Percentiles rank a stretch among this genome's conserved stretches.
Evolutionary conservation across 2,113 vertebrate species (phyloP).

Genomic region (Oplegnathus fasciatus): DNA sequence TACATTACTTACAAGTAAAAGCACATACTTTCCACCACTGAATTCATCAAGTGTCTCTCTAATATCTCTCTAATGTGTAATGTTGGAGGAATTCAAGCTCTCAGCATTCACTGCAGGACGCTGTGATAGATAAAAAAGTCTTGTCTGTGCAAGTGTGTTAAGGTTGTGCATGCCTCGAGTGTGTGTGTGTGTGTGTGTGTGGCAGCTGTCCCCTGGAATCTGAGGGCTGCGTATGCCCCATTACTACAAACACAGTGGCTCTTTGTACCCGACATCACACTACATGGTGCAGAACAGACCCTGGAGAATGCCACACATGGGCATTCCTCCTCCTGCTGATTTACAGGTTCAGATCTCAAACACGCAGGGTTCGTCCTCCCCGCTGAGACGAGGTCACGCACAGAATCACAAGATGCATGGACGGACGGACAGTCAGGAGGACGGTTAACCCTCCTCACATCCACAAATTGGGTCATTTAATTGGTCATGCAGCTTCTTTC

Average conservation of each 20-base stretch:
- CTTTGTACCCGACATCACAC: slow-evolving; percentile 66
- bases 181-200: slow-evolving; percentile 21
- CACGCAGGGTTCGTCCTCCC: slow-evolving; percentile 18
- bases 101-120: slow-evolving; percentile 39
- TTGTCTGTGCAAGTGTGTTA: slow-evolving; percentile 38
- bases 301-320: slow-evolving; percentile 49
- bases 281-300: slow-evolving; percentile 31
- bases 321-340: slow-evolving; percentile 38
- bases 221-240: slow-evolving; percentile 49
- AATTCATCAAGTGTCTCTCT: not conserved
- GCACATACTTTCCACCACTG: not conserved
- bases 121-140: slow-evolving; percentile 4
- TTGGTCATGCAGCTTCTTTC: not conserved
- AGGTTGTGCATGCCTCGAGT: slow-evolving; percentile 39
- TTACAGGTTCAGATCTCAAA: slow-evolving; percentile 43
- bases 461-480: not conserved
- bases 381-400: slow-evolving; percentile 9
- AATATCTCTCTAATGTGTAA: not conserved
- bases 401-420: not conserved
- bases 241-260: slow-evolving; percentile 61
- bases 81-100: slow-evolving; percentile 17
- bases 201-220: slow-evolving; percentile 77
- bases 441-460: not conserved
- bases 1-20: not conserved
- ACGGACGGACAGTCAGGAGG: not conserved